Conservation (phyloP, 2,113 vertebrate genomes). For the Paralichthys olivaceus region DNA sequence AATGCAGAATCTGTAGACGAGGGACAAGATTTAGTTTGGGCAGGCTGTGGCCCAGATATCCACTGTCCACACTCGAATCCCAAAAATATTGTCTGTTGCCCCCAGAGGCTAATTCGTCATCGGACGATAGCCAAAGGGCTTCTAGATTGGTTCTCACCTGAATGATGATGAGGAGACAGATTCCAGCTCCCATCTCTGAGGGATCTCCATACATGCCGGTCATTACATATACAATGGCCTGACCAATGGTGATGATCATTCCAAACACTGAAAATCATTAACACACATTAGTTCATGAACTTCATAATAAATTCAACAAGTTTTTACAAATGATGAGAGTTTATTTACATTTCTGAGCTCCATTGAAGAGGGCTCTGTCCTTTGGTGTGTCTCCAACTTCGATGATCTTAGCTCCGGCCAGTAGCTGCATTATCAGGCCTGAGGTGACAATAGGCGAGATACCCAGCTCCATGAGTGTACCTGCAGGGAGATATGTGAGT, state of each 20-base stretch:
- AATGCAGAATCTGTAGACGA: no score
- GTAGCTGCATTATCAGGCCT: conserved; percentile 97
- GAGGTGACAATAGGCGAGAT: conserved; percentile 99
- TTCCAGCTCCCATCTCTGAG: conserved; percentile 98
- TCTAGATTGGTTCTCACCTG: conserved; percentile 81
- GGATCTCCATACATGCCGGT: conserved; percentile 99
- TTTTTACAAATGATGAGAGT: not conserved
- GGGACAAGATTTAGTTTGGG: no score
- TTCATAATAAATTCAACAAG: no score
- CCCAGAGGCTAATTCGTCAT: no score
- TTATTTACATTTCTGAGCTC: conserved; percentile 94
- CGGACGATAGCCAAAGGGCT: no score
- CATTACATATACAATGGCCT: conserved; percentile 99
- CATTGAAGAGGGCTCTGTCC: conserved; percentile 97
- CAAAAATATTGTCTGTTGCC: no score
- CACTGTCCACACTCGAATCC: no score
- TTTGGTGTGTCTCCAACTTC: conserved; percentile 99
- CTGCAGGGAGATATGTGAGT: conserved; percentile 72
- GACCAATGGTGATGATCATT: conserved; percentile 99
- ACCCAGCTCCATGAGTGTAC: conserved; percentile 97
- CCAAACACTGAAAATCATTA: conserved; percentile 88
- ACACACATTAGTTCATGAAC: not conserved
- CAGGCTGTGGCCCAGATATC: no score
- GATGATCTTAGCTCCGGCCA: conserved; percentile 98
- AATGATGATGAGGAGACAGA: conserved; percentile 99